Evolutionary conservation across 2,113 vertebrate genomes (phyloP), one percentile per base, ranked within the genome.

Genomic region (Labeo rohita): DNA sequence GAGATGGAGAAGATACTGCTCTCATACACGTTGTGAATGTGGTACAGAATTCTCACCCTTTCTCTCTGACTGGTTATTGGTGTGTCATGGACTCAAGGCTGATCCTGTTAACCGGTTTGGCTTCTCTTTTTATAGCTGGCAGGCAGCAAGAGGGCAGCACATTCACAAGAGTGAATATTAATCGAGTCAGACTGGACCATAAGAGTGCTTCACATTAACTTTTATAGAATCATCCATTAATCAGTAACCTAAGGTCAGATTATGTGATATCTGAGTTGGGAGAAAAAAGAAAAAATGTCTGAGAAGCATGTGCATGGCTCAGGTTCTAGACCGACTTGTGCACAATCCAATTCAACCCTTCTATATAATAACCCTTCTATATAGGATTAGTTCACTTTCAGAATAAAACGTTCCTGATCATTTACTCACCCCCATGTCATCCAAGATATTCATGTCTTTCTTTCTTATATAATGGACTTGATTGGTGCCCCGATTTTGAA

Each of bases 81-180:
- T 23, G 28, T 65, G 80, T 50, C 80, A 79, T 70, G 39, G n/a
- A 83, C 79, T 65, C 66, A 73, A 39, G 23, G 66, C 45, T 68
- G 66, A 85, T 85, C 84, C 43, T 83, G 61, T 88, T 86, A 86
- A 85, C 83, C 61, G 45, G 78, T 50, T 43, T 18, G 36, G 47
- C 74, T 65, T 50, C 63, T 56, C 73, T 66, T 43, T 49, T 49
- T 23, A 76, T 8, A 9, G n/a, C 70, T 76, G 68, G 45, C 61
- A 54, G 83, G 21, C 68, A 45, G 13, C 28, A 49, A 77, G 74
- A 77, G 13, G 49, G 63, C 49, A 50, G 13, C 23, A 7, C 13
- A 50, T 77, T 50, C 52, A 36, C 34, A 80, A 85, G 72, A 43
- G n/a, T 78, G 79, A 70, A 50, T 83, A 63, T 77, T 85, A 83